phyloP scores from a whole-genome alignment of 2,797 vertebrate species.

The Crotalus adamanteus region DNA sequence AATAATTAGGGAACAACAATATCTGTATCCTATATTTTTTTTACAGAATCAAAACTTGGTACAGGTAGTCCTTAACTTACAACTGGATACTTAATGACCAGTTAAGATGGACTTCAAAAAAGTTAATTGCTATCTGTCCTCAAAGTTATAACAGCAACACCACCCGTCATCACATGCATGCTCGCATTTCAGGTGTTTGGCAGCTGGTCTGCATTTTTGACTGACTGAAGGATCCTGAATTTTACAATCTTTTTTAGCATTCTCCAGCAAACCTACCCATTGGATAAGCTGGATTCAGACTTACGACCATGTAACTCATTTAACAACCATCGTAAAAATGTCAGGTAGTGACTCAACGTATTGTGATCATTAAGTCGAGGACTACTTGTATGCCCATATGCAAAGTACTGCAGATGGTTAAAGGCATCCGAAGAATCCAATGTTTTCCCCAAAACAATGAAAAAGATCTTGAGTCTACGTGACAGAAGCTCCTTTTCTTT shows the following conservation, averaged over 20 bases:
- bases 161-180: background rate
- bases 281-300: background rate
- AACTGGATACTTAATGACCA: background rate
- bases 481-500: background rate
- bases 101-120: background rate
- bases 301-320: background rate
- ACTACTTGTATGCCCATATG: background rate
- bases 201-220: background rate
- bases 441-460: background rate
- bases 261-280: background rate
- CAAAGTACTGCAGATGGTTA: background rate
- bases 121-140: background rate
- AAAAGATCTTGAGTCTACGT: background rate
- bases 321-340: background rate
- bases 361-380: background rate
- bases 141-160: background rate
- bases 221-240: background rate
- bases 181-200: background rate
- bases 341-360: background rate
- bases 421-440: background rate
- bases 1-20: background rate
- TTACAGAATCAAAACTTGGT: background rate
- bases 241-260: background rate
- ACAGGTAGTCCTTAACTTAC: background rate
- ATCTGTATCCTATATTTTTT: background rate